Conservation (phyloP, 2,888 invertebrate species). For the Hoplodrina blanda region DNA sequence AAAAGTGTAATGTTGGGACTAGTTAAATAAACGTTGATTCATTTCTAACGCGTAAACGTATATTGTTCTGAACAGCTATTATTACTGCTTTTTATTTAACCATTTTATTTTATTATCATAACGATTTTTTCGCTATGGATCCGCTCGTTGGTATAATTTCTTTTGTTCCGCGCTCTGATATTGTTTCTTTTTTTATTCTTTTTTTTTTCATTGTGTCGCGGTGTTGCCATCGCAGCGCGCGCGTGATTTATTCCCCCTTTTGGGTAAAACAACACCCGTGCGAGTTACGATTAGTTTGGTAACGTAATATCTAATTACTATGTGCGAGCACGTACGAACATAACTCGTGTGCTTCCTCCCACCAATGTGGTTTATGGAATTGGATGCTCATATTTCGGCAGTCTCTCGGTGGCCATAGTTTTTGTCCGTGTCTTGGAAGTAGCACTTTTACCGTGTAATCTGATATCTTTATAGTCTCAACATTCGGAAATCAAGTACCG, state of each 20-base stretch:
- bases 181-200: constrained; percentile 85
- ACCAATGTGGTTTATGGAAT: constrained; percentile 90
- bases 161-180: constrained; percentile 88
- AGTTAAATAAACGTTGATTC: constrained; percentile 87
- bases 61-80: constrained; percentile 88
- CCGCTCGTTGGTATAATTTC: constrained; percentile 87
- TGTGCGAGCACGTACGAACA: constrained; percentile 88
- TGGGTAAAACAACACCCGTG: constrained; percentile 90
- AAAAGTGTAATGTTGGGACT: constrained; percentile 79
- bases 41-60: constrained; percentile 80
- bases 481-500: constrained; percentile 70
- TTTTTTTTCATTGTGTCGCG: constrained; percentile 83
- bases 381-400: constrained; percentile 90
- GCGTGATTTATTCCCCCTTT: constrained; percentile 89
- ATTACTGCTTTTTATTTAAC: constrained; percentile 87
- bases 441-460: constrained; percentile 81
- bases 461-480: constrained; percentile 80
- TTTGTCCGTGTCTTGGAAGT: constrained; percentile 81
- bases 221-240: constrained; percentile 81
- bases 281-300: constrained; percentile 89
- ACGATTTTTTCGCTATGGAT: constrained; percentile 88
- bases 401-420: constrained; percentile 86
- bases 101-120: constrained; percentile 89
- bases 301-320: constrained; percentile 90
- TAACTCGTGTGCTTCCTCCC: constrained; percentile 88